Evolutionary conservation across 2,797 vertebrate species (phyloP).

Genomic region (Typhlichthys eigenmanni): DNA sequence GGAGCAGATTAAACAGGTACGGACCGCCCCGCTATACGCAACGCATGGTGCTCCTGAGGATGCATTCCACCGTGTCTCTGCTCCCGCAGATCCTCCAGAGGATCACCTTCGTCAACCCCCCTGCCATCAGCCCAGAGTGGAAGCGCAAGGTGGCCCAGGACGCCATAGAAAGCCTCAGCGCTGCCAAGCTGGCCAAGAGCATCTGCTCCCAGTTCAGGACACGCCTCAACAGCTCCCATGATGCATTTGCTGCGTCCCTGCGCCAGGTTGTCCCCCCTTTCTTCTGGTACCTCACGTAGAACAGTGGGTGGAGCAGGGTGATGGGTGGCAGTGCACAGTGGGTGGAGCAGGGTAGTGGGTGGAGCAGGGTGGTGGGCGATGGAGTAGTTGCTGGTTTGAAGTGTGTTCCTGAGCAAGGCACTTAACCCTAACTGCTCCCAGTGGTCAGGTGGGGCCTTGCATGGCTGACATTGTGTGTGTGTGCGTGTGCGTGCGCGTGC

Average conservation of each 20-base stretch:
- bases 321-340: no score
- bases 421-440: no score
- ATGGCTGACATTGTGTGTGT: no score
- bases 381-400: no score
- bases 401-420: no score
- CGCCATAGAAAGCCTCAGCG: slow-evolving; percentile 96
- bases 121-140: slow-evolving; percentile 91
- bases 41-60: background rate
- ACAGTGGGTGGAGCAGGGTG: no score
- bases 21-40: background rate
- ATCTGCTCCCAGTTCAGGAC: slow-evolving; percentile 98
- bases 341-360: no score
- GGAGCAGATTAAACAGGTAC: slow-evolving; percentile 98
- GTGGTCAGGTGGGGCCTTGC: no score
- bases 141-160: slow-evolving; percentile 97
- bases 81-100: slow-evolving; percentile 89
- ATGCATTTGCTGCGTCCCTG: slow-evolving; percentile 93
- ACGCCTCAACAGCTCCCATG: slow-evolving; percentile 93
- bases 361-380: no score
- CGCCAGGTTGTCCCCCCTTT: slow-evolving; percentile 80
- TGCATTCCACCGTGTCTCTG: no score
- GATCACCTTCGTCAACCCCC: slow-evolving; percentile 93
- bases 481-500: no score
- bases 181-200: slow-evolving; percentile 93
- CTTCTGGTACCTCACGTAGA: no score